Percentiles rank a stretch among this genome's conserved stretches.
These are phyloP conservation scores for Ophiothrix spiculata DNA, from an alignment of 35 echinoderm and acorn worm genomes.

Conservation along the genomic window DNA sequence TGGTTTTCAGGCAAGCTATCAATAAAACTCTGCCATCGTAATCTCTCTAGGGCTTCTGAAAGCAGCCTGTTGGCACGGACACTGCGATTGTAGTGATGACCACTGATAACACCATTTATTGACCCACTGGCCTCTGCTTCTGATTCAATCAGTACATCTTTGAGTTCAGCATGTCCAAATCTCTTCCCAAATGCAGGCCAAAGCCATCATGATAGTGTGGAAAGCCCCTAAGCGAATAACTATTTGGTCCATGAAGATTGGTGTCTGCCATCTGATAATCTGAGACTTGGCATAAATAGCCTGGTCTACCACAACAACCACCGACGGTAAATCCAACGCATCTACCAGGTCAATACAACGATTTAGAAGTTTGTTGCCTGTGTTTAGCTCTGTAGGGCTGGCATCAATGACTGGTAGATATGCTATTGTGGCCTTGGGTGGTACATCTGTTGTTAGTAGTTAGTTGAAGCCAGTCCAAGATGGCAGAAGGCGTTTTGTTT, in stretches of 20 bases:
- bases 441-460: neutral
- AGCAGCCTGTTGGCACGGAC: conserved; percentile 51
- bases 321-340: conserved; percentile 21
- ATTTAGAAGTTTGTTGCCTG: conserved; percentile 50
- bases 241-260: conserved; percentile 36
- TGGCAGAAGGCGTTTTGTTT: neutral
- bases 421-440: conserved; percentile 8
- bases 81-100: conserved; percentile 76
- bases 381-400: conserved; percentile 44
- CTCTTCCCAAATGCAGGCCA: conserved; percentile 62
- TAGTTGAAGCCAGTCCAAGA: conserved; percentile 25
- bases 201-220: conserved; percentile 64
- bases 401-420: conserved; percentile 20
- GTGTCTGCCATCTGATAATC: conserved; percentile 60
- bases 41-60: conserved; percentile 36
- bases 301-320: conserved; percentile 58
- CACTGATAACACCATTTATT: conserved; percentile 61
- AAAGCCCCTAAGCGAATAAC: conserved; percentile 67
- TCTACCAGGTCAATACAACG: conserved; percentile 38
- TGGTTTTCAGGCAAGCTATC: conserved; percentile 7
- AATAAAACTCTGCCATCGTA: conserved; percentile 43
- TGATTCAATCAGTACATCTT: conserved; percentile 73
- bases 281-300: conserved; percentile 62
- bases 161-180: conserved; percentile 61
- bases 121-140: conserved; percentile 61